Percentiles rank a stretch among this genome's conserved stretches.
These are phyloP conservation scores for Xerus inauris DNA, from an alignment of 2,113 vertebrate genomes.

Conservation along the genomic window DNA sequence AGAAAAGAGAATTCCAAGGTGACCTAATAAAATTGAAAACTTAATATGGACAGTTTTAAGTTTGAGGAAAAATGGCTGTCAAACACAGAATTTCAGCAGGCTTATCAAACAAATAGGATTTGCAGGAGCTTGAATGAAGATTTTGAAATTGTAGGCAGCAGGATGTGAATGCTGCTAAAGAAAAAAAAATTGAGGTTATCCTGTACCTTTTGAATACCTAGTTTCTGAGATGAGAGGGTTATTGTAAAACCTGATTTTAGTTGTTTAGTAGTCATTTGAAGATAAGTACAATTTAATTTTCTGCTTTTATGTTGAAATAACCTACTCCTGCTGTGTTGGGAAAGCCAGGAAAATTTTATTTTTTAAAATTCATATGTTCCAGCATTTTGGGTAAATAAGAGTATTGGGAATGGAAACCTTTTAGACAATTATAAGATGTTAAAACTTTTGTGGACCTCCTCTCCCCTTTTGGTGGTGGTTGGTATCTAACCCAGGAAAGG, in stretches of 20 bases:
- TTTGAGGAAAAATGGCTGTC: slow-evolving; percentile 9
- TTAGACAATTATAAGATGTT: slow-evolving; percentile 25
- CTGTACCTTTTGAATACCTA: neutral
- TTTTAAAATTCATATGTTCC: slow-evolving; percentile 31
- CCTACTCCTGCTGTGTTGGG: neutral
- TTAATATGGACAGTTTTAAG: neutral
- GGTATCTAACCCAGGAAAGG: neutral
- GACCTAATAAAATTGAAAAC: slow-evolving; percentile 63
- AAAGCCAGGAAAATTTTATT: neutral
- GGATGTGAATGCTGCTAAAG: neutral
- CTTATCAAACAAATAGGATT: neutral
- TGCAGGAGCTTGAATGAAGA: slow-evolving; percentile 4
- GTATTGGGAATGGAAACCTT: slow-evolving; percentile 15
- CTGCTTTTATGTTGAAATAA: slow-evolving; percentile 22
- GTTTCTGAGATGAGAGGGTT: neutral
- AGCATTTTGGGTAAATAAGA: slow-evolving; percentile 25
- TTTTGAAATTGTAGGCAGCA: neutral
- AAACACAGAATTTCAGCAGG: slow-evolving; percentile 20
- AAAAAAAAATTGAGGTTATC: neutral
- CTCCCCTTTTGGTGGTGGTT: neutral
- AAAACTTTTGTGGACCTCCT: neutral
- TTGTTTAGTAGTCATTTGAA: neutral
- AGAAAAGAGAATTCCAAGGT: slow-evolving; percentile 70
- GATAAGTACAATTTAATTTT: neutral
- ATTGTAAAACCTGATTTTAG: neutral